Evolutionary conservation across 1,140 invertebrate species (phyloP).

Genomic region (Papilio xuthus): DNA sequence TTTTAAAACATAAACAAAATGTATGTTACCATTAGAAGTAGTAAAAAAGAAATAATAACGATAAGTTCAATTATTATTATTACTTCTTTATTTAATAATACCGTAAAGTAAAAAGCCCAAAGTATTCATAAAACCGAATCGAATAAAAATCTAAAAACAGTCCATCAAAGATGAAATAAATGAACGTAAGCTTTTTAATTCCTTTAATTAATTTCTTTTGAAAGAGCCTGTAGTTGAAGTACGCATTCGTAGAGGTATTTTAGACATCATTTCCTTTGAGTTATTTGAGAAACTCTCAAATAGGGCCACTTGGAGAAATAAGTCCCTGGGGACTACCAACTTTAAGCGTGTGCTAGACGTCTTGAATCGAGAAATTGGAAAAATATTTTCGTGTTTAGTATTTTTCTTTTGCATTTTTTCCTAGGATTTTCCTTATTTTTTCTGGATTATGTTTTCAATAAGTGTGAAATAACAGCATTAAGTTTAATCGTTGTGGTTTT

Average conservation of each 20-base stretch:
- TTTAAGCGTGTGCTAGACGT: conserved; percentile 17
- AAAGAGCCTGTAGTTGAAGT: not conserved
- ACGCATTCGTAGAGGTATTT: not conserved
- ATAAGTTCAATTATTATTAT: too few relatives aligned
- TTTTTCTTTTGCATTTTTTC: not conserved
- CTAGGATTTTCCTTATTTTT: not conserved
- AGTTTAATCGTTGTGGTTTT: not conserved
- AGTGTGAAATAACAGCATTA: not conserved
- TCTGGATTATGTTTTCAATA: not conserved
- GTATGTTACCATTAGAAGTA: too few relatives aligned
- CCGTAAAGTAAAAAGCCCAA: too few relatives aligned
- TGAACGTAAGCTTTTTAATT: not conserved
- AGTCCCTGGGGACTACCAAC: not conserved
- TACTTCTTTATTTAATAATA: too few relatives aligned
- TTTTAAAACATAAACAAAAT: not conserved
- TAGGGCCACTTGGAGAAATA: conserved; percentile 19
- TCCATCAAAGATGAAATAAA: not conserved
- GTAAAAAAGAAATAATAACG: too few relatives aligned
- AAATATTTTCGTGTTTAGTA: conserved; percentile 13
- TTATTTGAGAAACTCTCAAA: conserved; percentile 12
- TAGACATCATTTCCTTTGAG: conserved; percentile 23
- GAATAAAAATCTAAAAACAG: not conserved
- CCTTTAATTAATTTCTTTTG: not conserved
- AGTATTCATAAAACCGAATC: not conserved
- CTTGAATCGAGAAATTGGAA: conserved; percentile 7